Evolutionary conservation across 2,888 invertebrate genomes (phyloP).

Genomic region (Conops quadrifasciatus): DNA sequence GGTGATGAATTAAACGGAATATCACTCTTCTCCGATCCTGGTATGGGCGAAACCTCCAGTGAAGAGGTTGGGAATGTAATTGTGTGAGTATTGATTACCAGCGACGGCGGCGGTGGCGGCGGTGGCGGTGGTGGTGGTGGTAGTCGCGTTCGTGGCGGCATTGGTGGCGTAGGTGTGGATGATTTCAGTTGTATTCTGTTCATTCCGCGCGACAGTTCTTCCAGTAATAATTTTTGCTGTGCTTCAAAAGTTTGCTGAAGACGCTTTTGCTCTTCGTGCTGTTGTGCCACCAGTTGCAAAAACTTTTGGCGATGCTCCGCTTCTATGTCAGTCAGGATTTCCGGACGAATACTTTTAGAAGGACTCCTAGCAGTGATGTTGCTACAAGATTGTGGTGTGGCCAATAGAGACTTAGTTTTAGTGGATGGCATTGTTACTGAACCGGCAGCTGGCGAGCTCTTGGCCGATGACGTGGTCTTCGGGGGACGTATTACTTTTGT

Average conservation of each 20-base stretch:
- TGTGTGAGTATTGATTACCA: neutral
- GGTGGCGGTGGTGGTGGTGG: slow-evolving; percentile 29
- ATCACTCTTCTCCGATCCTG: slow-evolving; percentile 24
- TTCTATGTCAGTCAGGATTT: slow-evolving; percentile 64
- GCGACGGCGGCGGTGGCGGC: slow-evolving; percentile 33
- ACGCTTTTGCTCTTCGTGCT: slow-evolving; percentile 71
- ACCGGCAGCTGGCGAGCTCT: slow-evolving; percentile 20
- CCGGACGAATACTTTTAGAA: slow-evolving; percentile 7
- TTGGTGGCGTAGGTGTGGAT: slow-evolving; percentile 5
- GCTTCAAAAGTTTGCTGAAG: slow-evolving; percentile 74
- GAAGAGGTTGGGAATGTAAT: neutral
- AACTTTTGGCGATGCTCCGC: slow-evolving; percentile 74
- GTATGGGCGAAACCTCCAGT: neutral
- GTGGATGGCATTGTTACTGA: neutral
- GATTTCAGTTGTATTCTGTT: slow-evolving; percentile 39
- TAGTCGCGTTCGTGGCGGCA: slow-evolving; percentile 3
- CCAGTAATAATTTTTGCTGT: slow-evolving; percentile 71
- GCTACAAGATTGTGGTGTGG: slow-evolving; percentile 21
- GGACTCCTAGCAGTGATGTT: neutral
- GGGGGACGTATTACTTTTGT: slow-evolving; percentile 41
- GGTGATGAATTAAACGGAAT: slow-evolving; percentile 25
- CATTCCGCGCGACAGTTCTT: slow-evolving; percentile 56
- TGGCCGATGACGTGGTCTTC: slow-evolving; percentile 31
- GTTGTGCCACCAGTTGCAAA: slow-evolving; percentile 71
- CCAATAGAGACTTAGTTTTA: slow-evolving; percentile 37